phyloP scores from a whole-genome alignment of 2,888 invertebrate genomes.

The Caradrina clavipalpis region DNA sequence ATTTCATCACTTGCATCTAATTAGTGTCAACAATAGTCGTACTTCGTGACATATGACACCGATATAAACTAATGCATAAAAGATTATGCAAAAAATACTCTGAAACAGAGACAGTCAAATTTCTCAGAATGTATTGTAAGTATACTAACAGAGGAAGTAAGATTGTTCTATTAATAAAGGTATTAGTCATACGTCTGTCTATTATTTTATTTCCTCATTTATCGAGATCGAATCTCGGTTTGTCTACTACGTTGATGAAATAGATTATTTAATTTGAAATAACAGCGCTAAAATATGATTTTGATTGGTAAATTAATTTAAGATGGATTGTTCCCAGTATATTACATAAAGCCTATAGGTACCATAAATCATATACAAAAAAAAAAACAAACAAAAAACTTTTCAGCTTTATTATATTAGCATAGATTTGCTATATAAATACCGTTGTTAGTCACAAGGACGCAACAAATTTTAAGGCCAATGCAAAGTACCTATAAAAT shows the following conservation, averaged over 20 bases:
- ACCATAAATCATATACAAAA: no score
- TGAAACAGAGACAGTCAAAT: conserved; percentile 21
- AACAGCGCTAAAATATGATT: conserved; percentile 1
- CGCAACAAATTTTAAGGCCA: background rate
- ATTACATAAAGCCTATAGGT: no score
- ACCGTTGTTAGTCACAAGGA: background rate
- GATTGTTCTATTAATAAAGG: conserved; percentile 70
- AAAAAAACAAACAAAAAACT: no score
- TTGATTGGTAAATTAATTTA: background rate
- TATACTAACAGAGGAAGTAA: conserved; percentile 69
- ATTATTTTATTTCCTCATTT: conserved; percentile 72
- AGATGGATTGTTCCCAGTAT: background rate
- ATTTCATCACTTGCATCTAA: background rate
- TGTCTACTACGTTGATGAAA: conserved; percentile 58
- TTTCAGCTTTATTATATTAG: no score
- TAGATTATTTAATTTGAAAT: conserved; percentile 62
- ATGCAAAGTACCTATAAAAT: background rate
- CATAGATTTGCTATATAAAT: background rate
- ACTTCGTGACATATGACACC: background rate
- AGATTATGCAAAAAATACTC: conserved; percentile 20
- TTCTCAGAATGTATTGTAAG: conserved; percentile 38
- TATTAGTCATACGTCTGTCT: conserved; percentile 67
- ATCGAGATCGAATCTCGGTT: conserved; percentile 71
- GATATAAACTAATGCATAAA: conserved; percentile 19
- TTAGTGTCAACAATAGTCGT: conserved; percentile 7